Percentiles rank a stretch among this genome's conserved stretches.
phyloP scores from a whole-genome alignment of 2,888 invertebrate species.

The Chymomyza procnemis region DNA sequence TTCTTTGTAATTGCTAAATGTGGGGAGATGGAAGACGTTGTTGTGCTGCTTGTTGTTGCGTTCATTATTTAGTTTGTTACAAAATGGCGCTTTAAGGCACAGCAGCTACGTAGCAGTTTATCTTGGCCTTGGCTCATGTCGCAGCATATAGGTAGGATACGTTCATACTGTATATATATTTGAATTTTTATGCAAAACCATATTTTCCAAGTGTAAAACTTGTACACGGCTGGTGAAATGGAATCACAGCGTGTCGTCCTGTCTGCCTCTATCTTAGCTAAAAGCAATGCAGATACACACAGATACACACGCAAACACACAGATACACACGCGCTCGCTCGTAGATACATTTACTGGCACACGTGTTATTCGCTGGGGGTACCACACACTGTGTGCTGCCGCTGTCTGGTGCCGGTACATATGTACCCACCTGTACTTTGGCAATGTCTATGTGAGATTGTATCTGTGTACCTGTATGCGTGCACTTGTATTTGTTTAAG shows the following conservation, averaged over 20 bases:
- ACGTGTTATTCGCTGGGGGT: slow-evolving; percentile 17
- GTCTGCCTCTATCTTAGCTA: slow-evolving; percentile 40
- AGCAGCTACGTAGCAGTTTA: slow-evolving; percentile 37
- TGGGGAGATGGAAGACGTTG: not conserved
- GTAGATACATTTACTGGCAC: slow-evolving; percentile 1
- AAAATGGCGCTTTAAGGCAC: slow-evolving; percentile 41
- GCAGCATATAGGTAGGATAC: slow-evolving; percentile 22
- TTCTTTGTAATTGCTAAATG: slow-evolving; percentile 36
- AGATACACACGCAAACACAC: slow-evolving; percentile 16
- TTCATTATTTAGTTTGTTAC: slow-evolving; percentile 26
- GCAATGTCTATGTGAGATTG: slow-evolving; percentile 3
- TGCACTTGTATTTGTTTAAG: slow-evolving; percentile 58
- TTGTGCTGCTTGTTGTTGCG: slow-evolving; percentile 5
- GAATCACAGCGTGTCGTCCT: slow-evolving; percentile 67
- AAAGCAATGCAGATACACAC: slow-evolving; percentile 22
- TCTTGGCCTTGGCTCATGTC: slow-evolving; percentile 48
- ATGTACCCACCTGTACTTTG: slow-evolving; percentile 7
- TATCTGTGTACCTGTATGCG: slow-evolving; percentile 23
- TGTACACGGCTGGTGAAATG: slow-evolving; percentile 48
- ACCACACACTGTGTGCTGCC: slow-evolving; percentile 12
- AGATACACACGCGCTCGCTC: not conserved
- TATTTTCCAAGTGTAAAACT: slow-evolving; percentile 48
- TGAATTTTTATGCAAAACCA: slow-evolving; percentile 67
- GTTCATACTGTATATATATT: slow-evolving; percentile 18
- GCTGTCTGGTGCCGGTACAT: slow-evolving; percentile 21